A percentile compares a stretch with the other conserved stretches of the same genome.
phyloP scores from a whole-genome alignment of 2,797 vertebrate genomes.

The Cuniculus paca region DNA sequence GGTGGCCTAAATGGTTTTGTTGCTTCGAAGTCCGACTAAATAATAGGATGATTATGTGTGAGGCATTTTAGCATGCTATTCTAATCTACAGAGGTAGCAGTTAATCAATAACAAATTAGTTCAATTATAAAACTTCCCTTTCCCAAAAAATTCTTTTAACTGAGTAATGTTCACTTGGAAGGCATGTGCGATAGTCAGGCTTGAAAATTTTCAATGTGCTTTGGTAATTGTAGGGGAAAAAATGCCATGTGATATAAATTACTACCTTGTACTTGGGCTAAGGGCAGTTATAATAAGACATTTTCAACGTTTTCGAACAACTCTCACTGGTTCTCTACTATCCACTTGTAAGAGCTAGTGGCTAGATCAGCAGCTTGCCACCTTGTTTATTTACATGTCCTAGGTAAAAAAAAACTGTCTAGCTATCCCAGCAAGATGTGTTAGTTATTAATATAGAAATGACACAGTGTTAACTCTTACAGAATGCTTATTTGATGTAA shows the following conservation, averaged over 20 bases:
- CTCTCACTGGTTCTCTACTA: fast-evolving
- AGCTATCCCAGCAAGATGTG: not conserved
- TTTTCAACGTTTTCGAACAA: not conserved
- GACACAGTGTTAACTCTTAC: not conserved
- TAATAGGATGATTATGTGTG: not conserved
- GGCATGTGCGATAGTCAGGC: constrained; percentile 64
- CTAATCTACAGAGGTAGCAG: constrained; percentile 53
- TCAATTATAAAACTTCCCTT: constrained; percentile 72
- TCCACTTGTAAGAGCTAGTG: not conserved
- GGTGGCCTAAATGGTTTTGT: not conserved
- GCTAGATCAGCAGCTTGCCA: too few species aligned
- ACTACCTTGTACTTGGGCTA: not conserved
- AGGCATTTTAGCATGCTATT: constrained; percentile 28
- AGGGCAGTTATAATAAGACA: not conserved
- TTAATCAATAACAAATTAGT: constrained; percentile 73
- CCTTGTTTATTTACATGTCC: not conserved
- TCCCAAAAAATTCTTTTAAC: not conserved
- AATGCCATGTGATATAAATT: not conserved
- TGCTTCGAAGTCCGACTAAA: not conserved
- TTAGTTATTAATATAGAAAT: not conserved
- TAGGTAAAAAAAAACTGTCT: not conserved
- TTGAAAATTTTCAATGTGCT: constrained; percentile 44
- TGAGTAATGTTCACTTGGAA: constrained; percentile 68
- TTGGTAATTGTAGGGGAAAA: not conserved
- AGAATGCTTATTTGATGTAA: not conserved